phyloP scores from a whole-genome alignment of 2,797 vertebrate genomes.

The Oreochromis grahami region DNA sequence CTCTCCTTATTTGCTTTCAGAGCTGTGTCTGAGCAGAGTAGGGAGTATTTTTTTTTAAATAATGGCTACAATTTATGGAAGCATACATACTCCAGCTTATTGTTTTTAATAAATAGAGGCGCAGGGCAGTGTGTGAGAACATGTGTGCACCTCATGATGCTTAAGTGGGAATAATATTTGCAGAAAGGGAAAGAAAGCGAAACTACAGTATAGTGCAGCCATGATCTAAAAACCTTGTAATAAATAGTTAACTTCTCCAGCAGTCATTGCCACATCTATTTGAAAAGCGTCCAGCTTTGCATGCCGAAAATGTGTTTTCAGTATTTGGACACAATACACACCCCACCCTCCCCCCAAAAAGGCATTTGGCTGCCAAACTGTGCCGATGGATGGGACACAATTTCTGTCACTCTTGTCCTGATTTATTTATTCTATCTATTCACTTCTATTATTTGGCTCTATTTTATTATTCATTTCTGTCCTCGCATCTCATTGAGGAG shows the following conservation, averaged over 20 bases:
- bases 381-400: slow-evolving; percentile 19
- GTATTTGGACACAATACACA: slow-evolving; percentile 37
- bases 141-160: background rate
- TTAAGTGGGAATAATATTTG: slow-evolving; percentile 16
- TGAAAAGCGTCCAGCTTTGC: slow-evolving; percentile 21
- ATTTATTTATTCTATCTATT: slow-evolving; percentile 56
- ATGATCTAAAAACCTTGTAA: slow-evolving; percentile 6
- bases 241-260: slow-evolving; percentile 44
- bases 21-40: slow-evolving; percentile 11
- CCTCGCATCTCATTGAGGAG: slow-evolving; percentile 54
- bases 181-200: slow-evolving; percentile 3
- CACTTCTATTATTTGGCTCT: slow-evolving; percentile 56
- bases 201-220: background rate
- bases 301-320: slow-evolving; percentile 40
- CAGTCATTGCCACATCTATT: slow-evolving; percentile 34
- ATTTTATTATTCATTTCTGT: slow-evolving; percentile 74
- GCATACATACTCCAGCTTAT: background rate
- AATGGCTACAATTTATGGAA: background rate
- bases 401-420: slow-evolving; percentile 17
- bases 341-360: background rate
- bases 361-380: slow-evolving; percentile 33
- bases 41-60: background rate
- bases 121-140: background rate
- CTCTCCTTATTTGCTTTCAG: slow-evolving; percentile 14
- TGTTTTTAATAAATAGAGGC: background rate